These are phyloP conservation scores for Eurytemora carolleeae DNA, from an alignment of 1,140 invertebrate species.

Conservation along the genomic window DNA sequence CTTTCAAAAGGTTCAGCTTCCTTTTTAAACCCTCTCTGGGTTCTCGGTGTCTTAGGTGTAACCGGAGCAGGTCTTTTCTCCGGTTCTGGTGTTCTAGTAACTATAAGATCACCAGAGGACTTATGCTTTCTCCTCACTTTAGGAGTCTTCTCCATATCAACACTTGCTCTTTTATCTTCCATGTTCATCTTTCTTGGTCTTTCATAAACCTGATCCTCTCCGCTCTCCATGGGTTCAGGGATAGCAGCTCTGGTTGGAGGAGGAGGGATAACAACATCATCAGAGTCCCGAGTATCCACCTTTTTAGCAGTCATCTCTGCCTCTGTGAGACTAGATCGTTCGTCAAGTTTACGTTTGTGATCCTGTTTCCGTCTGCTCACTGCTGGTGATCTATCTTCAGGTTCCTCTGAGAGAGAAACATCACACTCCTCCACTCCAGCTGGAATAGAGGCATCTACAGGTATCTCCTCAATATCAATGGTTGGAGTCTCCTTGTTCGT, in stretches of 20 bases:
- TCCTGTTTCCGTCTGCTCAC: constrained; percentile 3
- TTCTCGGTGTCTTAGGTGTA: not conserved
- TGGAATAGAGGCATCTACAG: not conserved
- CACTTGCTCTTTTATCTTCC: not conserved
- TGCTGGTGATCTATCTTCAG: not conserved
- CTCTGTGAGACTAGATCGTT: constrained; percentile 16
- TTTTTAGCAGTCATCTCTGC: constrained; percentile 18
- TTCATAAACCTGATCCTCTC: not conserved
- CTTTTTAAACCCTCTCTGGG: not conserved
- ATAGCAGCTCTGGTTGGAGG: not conserved
- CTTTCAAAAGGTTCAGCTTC: not conserved
- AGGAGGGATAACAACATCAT: not conserved
- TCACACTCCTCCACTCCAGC: constrained; percentile 6
- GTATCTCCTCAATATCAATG: constrained; percentile 7
- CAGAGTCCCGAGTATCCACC: not conserved
- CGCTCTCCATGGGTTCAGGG: constrained; percentile 9
- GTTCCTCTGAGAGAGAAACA: constrained; percentile 1
- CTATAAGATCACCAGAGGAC: not conserved
- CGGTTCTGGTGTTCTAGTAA: not conserved
- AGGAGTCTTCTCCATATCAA: not conserved
- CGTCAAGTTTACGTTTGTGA: constrained; percentile 19
- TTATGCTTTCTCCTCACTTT: not conserved
- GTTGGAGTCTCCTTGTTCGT: constrained; percentile 32
- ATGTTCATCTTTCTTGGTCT: no score
- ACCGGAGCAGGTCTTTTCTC: not conserved